Evolutionary conservation across 1,140 invertebrate species (phyloP).

Genomic region (Coelopa frigida): DNA sequence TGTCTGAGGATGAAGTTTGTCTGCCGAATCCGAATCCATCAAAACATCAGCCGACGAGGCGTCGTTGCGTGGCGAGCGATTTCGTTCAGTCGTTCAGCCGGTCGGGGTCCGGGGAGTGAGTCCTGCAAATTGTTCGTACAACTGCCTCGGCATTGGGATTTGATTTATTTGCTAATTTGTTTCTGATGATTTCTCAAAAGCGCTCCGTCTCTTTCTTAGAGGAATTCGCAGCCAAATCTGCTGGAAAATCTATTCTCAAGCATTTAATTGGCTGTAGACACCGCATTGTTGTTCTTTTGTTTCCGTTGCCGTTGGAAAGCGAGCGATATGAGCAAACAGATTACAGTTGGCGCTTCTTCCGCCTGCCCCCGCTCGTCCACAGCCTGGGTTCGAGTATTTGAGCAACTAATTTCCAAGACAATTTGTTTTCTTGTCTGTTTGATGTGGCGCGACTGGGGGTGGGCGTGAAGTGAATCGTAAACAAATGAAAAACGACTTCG

Average conservation of each 20-base stretch:
- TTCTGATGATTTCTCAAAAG: conserved; percentile 37
- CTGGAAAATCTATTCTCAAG: conserved; percentile 10
- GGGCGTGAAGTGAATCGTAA: conserved; percentile 8
- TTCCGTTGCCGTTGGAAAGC: background rate
- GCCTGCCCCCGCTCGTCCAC: background rate
- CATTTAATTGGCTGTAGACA: conserved; percentile 16
- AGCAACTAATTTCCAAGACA: conserved; percentile 3
- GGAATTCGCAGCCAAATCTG: conserved; percentile 1
- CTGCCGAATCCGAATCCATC: background rate
- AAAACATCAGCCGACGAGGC: conserved; percentile 4
- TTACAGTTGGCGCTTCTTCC: background rate
- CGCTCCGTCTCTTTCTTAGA: background rate
- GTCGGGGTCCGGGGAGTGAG: conserved; percentile 11
- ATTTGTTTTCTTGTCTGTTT: background rate
- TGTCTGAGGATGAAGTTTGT: background rate
- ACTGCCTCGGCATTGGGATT: conserved; percentile 45
- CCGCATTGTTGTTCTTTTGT: conserved; percentile 8
- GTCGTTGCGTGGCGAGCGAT: conserved; percentile 30
- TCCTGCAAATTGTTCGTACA: conserved; percentile 15
- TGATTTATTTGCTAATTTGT: conserved; percentile 46
- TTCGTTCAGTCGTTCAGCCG: conserved; percentile 11
- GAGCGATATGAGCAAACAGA: background rate
- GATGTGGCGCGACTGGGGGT: conserved; percentile 2
- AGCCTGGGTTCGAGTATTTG: conserved; percentile 5
- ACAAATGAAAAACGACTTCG: conserved; percentile 6